Conservation (phyloP, 1,140 invertebrate species). For the Drosophila pruinosa region DNA sequence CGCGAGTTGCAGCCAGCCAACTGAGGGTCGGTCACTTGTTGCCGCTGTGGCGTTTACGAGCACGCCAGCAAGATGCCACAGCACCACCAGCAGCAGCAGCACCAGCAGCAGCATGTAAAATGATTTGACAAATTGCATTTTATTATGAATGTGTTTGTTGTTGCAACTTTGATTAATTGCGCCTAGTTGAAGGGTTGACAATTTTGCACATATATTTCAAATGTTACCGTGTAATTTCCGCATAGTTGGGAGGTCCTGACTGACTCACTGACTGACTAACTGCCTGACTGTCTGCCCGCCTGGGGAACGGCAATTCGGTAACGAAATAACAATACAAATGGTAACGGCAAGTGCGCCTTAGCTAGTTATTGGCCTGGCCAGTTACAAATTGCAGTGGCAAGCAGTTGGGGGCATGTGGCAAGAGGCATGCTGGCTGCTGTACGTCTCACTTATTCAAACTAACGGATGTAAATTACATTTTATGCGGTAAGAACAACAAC, state of each 20-base stretch:
- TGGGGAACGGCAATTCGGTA: conserved; percentile 46
- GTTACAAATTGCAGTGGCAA: conserved; percentile 61
- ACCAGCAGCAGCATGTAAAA: conserved; percentile 36
- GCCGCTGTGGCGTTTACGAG: conserved; percentile 35
- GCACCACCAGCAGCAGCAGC: conserved; percentile 7
- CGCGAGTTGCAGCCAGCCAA: not conserved
- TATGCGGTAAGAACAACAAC: conserved; percentile 74
- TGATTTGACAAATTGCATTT: conserved; percentile 78
- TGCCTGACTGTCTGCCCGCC: no score
- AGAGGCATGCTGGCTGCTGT: not conserved
- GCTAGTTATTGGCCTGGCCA: conserved; percentile 42
- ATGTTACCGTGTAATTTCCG: conserved; percentile 55
- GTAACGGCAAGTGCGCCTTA: conserved; percentile 67
- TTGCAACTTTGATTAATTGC: conserved; percentile 64
- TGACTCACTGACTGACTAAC: no score
- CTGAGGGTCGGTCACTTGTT: conserved; percentile 33
- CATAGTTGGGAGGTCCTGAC: conserved; percentile 33
- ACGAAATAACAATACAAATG: conserved; percentile 62
- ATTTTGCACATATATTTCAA: conserved; percentile 57
- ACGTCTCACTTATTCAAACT: conserved; percentile 52
- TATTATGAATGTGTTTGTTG: conserved; percentile 62
- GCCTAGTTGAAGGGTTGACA: conserved; percentile 68
- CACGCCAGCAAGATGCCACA: conserved; percentile 36
- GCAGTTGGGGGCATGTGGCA: not conserved
- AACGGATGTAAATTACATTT: conserved; percentile 81